Evolutionary conservation across 2,113 vertebrate genomes (phyloP).

Genomic region (Callospermophilus lateralis): DNA sequence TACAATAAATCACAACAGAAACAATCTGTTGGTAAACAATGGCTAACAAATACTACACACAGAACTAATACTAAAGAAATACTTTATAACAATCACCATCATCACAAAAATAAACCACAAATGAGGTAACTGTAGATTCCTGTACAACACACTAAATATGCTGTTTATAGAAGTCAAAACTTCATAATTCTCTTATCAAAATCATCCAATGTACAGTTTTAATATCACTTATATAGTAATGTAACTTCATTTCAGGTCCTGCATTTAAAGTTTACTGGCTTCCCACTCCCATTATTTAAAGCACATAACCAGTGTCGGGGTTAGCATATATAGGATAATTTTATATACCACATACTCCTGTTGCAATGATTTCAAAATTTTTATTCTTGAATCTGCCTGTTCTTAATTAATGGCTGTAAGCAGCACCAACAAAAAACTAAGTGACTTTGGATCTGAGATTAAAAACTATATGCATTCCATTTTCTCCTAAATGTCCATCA

Average conservation of each 20-base stretch:
- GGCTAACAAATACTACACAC: background rate
- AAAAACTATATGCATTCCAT: background rate
- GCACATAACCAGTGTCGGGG: background rate
- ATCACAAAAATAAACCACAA: slow-evolving; percentile 1
- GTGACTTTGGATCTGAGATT: background rate
- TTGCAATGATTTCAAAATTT: background rate
- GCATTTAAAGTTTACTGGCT: background rate
- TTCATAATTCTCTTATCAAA: slow-evolving; percentile 27
- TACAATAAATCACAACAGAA: background rate
- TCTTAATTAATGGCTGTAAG: background rate
- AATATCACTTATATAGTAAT: background rate
- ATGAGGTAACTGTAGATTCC: slow-evolving; percentile 6
- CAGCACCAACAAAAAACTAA: slow-evolving; percentile 5
- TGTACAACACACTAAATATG: background rate
- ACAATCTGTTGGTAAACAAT: slow-evolving; percentile 38
- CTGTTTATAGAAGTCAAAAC: background rate
- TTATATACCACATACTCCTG: background rate
- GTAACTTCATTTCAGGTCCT: background rate
- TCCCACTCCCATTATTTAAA: background rate
- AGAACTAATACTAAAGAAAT: background rate
- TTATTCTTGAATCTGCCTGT: background rate
- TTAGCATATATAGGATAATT: background rate
- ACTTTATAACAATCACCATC: slow-evolving; percentile 32
- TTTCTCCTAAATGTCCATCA: background rate
- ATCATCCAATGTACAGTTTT: background rate